Evolutionary conservation across 2,797 vertebrate species (phyloP).

Genomic region (Macropodus opercularis): DNA sequence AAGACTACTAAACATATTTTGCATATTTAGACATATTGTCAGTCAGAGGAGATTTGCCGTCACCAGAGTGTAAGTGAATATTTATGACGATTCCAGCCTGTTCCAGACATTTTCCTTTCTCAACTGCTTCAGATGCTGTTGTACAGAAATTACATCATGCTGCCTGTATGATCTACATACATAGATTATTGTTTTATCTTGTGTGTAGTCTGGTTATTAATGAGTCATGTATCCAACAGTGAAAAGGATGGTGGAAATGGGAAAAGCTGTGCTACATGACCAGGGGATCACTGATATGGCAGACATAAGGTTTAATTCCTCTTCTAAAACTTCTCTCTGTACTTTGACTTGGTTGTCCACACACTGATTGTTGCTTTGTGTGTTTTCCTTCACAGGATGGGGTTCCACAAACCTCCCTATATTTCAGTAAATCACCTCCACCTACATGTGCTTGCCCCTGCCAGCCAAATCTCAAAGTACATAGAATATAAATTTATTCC

Average conservation of each 20-base stretch:
- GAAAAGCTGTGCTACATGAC: conserved; percentile 52
- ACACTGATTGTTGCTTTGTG: background rate
- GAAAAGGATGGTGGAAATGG: conserved; percentile 69
- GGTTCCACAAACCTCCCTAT: conserved; percentile 72
- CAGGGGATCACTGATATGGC: conserved; percentile 63
- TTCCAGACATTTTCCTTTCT: too few relatives aligned
- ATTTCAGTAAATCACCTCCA: conserved; percentile 74
- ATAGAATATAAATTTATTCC: conserved; percentile 59
- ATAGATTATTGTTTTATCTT: background rate
- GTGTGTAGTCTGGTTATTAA: background rate
- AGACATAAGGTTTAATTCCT: conserved; percentile 49
- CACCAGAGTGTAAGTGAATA: too few relatives aligned
- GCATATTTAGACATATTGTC: too few relatives aligned
- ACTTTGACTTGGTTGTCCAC: background rate
- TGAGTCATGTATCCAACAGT: conserved; percentile 52
- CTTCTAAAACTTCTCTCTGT: background rate
- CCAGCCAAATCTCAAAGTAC: conserved; percentile 36
- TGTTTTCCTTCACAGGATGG: conserved; percentile 57
- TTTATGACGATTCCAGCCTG: too few relatives aligned
- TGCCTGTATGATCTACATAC: background rate
- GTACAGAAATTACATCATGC: background rate
- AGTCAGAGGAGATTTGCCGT: too few relatives aligned
- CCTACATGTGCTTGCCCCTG: conserved; percentile 73
- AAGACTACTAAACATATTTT: too few relatives aligned
- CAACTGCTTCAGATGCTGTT: too few relatives aligned